phyloP scores from a whole-genome alignment of 2,888 invertebrate species.

The Hemicrepidius hirtus region DNA sequence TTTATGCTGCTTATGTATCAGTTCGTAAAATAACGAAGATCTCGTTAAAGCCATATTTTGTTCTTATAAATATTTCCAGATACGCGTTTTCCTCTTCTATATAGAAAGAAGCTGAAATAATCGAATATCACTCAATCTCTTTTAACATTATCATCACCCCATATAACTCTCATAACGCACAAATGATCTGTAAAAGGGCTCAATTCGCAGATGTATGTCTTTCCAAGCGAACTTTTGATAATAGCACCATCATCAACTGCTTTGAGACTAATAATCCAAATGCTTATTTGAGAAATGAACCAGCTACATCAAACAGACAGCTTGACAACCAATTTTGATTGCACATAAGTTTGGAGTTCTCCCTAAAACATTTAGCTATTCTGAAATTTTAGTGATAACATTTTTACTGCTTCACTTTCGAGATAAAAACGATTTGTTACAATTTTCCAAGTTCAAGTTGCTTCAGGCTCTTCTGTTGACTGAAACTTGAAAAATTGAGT shows the following conservation, averaged over 20 bases:
- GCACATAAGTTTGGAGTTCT: neutral
- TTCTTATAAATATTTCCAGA: neutral
- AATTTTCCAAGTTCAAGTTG: constrained; percentile 8
- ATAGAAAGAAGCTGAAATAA: neutral
- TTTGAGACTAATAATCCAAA: constrained; percentile 26
- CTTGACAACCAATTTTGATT: constrained; percentile 32
- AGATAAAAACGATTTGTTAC: constrained; percentile 27
- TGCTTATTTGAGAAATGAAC: constrained; percentile 32
- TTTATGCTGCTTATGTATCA: constrained; percentile 41
- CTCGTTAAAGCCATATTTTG: constrained; percentile 22
- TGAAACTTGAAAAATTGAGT: constrained; percentile 25
- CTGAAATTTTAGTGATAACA: neutral
- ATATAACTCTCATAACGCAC: constrained; percentile 4
- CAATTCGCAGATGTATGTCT: constrained; percentile 7
- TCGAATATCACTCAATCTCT: neutral
- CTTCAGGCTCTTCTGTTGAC: neutral
- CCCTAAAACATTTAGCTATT: neutral
- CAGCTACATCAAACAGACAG: constrained; percentile 30
- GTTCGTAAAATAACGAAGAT: constrained; percentile 22
- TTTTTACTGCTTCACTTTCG: neutral
- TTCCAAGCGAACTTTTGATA: constrained; percentile 12
- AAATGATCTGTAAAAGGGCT: constrained; percentile 3
- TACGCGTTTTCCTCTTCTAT: too few relatives aligned
- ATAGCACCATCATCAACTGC: constrained; percentile 3
- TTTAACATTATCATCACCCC: constrained; percentile 3